Base-by-base conservation (phyloP, 2,797 vertebrate genomes). In the Bovichtus variegatus region DNA sequence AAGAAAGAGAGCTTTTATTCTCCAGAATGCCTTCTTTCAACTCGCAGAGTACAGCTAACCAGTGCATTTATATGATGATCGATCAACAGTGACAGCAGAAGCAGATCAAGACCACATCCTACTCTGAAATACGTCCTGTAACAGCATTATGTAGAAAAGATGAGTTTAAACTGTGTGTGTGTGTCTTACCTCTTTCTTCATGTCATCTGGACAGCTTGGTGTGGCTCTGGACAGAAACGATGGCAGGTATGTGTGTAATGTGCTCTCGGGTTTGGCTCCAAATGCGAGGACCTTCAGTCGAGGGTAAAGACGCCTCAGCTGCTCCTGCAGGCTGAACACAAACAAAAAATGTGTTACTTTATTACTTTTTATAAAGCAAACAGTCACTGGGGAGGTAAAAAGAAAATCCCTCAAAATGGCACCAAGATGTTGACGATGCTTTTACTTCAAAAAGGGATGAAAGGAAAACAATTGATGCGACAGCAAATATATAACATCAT, bases 171-270 rank as follows among this genome's bases (percentile, higher is more conserved):
- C 38, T 23, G 7, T n/a, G 21, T 3, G 9, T n/a, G 15, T 41
- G 47, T 3, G 60, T 18, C 40, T 41, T 69, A 99, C 98, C 97
- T 99, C 98, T 79, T 92, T 96, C 89, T 95, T 98, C 97, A 99
- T 99, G 74, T 90, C 91, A 0, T 94, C 80, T 0, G 98, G 97
- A 81, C 98, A 99, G 93, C 87, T 87, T 0, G 95, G 96, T 0
- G 96, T 97, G 9, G 97, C 97, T 78, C 98, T 94, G 71, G 98
- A 99, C 63, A 99, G 94, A 89, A 99, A 99, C 5, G 98, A 99
- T 0, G 98, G 98, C 90, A 99, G 97, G 90, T 97, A 99, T 1
- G 95, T 96, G 90, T 99, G 97, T 29, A 99, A 88, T 0, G 92
- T 93, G 0, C 89, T 92, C 89, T 99, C 97, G 0, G 97, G 97